Conservation (phyloP, 2,113 vertebrate genomes). For the Nothocercus nigrocapillus region DNA sequence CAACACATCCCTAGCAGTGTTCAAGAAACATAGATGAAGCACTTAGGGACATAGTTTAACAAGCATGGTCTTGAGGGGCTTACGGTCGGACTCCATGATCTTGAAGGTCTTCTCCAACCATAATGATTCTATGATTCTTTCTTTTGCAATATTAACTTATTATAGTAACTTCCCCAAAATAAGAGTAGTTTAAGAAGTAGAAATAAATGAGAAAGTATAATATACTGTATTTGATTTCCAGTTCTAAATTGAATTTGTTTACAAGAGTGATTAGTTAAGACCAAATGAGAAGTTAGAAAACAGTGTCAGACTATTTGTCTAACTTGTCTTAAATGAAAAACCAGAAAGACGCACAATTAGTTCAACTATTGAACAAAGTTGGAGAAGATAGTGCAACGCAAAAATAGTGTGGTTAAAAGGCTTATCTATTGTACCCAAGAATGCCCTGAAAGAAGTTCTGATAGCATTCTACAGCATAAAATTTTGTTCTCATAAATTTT, state of each 20-base stretch:
- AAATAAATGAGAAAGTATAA: background rate
- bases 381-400: background rate
- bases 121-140: background rate
- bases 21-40: too few relatives aligned
- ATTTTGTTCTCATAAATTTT: background rate
- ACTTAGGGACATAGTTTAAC: too few relatives aligned
- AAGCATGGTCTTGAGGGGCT: too few relatives aligned
- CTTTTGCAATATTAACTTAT: background rate
- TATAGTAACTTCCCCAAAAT: background rate
- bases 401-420: background rate
- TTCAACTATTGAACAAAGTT: background rate
- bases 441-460: background rate
- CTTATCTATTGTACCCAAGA: background rate
- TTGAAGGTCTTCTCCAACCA: too few relatives aligned
- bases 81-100: too few relatives aligned
- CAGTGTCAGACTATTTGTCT: background rate
- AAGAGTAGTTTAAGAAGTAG: background rate
- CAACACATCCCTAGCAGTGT: too few relatives aligned
- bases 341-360: background rate
- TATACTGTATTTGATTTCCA: accelerated
- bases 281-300: background rate
- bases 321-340: background rate
- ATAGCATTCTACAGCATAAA: background rate
- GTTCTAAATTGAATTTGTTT: background rate
- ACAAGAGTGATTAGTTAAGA: background rate